phyloP scores from a whole-genome alignment of 23 tunicate species.

The Trididemnum miniatum region DNA sequence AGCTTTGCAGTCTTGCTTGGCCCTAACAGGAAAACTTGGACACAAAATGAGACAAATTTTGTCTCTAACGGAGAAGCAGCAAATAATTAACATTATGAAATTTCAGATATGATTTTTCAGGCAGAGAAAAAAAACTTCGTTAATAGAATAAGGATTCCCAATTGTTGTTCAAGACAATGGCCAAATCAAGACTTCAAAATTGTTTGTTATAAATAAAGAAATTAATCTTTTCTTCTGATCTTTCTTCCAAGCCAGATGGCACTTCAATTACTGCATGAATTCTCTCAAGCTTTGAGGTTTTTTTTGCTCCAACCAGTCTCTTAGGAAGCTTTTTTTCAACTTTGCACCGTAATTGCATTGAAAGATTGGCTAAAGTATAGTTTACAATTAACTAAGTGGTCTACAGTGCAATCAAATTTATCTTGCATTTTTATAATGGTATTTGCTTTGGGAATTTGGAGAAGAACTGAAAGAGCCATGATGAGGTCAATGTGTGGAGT shows the following conservation, averaged over 20 bases:
- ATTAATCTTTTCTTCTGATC: neutral
- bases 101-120: neutral
- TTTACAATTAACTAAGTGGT: neutral
- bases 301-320: neutral
- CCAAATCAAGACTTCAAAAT: neutral
- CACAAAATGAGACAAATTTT: neutral
- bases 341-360: neutral
- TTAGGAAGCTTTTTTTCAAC: neutral
- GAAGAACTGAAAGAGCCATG: too few species aligned
- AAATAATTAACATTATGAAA: neutral
- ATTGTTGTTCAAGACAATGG: neutral
- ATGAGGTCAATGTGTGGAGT: too few species aligned
- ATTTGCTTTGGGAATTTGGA: too few species aligned
- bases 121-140: neutral
- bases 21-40: neutral
- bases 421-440: neutral
- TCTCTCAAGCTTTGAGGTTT: neutral
- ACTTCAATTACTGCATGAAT: neutral
- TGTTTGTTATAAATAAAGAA: neutral
- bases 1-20: neutral
- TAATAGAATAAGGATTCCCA: neutral
- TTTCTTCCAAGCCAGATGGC: neutral
- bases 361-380: neutral
- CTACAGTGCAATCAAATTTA: neutral
- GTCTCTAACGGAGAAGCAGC: neutral